These are phyloP conservation scores for Mormyrus iriodes DNA, from an alignment of 2,113 vertebrate genomes.

Conservation along the genomic window DNA sequence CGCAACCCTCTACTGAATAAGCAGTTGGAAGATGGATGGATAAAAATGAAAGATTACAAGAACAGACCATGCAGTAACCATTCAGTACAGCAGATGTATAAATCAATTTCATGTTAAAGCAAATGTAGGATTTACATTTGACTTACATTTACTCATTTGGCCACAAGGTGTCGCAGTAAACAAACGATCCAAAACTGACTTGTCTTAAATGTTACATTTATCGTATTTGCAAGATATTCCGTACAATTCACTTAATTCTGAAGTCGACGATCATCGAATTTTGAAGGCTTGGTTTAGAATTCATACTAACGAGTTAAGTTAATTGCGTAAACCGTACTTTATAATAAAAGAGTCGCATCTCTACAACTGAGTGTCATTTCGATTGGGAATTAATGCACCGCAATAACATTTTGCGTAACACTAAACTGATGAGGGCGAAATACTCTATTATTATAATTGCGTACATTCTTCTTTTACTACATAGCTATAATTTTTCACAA, in stretches of 20 bases:
- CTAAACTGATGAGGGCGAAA: background rate
- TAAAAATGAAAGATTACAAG: too few species aligned
- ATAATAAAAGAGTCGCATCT: background rate
- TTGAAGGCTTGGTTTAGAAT: background rate
- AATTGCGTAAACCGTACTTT: background rate
- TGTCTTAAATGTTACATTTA: background rate
- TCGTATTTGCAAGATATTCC: background rate
- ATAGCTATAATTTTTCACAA: background rate
- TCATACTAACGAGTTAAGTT: background rate
- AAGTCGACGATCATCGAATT: background rate
- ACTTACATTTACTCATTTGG: background rate
- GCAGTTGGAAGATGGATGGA: background rate
- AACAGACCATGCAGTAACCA: background rate
- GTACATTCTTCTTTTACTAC: background rate
- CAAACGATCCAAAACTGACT: background rate
- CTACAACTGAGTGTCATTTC: background rate
- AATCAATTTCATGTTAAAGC: background rate
- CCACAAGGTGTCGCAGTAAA: slow-evolving; percentile 15
- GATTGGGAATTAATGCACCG: background rate
- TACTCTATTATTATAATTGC: background rate
- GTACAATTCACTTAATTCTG: background rate
- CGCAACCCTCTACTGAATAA: background rate
- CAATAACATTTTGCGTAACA: background rate
- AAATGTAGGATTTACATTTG: background rate
- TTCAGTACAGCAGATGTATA: background rate